These are phyloP conservation scores for Chloroceryle inda DNA, from an alignment of 2,797 vertebrate species.

Conservation along the genomic window DNA sequence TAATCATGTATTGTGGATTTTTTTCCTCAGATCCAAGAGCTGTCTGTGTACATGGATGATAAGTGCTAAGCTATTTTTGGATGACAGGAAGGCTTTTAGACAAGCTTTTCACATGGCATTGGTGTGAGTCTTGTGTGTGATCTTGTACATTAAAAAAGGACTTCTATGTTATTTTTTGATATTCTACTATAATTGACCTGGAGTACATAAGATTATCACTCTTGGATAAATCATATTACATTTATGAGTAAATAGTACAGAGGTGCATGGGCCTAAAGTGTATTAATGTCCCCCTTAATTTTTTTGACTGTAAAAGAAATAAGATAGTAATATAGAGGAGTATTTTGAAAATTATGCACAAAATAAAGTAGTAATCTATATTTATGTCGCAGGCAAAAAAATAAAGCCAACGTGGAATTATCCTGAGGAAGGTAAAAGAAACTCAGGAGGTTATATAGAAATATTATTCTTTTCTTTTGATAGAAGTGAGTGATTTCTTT, in stretches of 20 bases:
- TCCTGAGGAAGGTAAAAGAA: neutral
- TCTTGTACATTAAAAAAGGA: neutral
- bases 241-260: neutral
- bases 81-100: neutral
- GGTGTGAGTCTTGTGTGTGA: neutral
- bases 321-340: neutral
- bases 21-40: neutral
- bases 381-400: neutral
- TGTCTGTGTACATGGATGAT: neutral
- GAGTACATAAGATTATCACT: neutral
- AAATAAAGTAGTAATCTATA: neutral
- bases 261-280: accelerated
- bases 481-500: neutral
- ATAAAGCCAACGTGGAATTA: neutral
- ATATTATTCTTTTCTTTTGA: neutral
- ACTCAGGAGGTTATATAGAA: neutral
- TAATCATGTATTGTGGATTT: neutral
- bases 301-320: neutral
- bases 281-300: accelerated
- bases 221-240: neutral
- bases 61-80: neutral
- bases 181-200: neutral
- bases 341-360: neutral
- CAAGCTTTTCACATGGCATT: neutral
- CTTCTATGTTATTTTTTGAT: neutral